phyloP scores from a whole-genome alignment of 2,113 vertebrate species.

The Caranx ignobilis region DNA sequence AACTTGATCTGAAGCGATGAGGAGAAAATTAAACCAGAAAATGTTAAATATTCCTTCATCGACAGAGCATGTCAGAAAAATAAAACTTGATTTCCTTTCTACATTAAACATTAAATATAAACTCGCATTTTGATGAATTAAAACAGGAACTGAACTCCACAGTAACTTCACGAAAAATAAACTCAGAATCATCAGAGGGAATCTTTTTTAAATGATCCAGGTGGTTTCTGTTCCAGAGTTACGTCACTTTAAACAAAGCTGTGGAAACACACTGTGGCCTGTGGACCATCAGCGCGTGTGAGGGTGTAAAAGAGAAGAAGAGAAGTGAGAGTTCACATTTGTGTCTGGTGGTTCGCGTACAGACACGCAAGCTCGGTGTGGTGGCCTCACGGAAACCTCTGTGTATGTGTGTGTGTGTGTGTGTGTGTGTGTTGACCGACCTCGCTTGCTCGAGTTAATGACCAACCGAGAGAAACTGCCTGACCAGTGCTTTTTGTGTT shows the following conservation, averaged over 20 bases:
- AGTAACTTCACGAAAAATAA: background rate
- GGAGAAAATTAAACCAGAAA: background rate
- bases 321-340: too few species aligned
- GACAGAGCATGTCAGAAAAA: too few species aligned
- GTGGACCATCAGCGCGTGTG: too few species aligned
- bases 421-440: background rate
- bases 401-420: background rate
- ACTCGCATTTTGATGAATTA: background rate
- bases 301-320: too few species aligned
- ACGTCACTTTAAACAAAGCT: too few species aligned
- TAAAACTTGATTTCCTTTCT: background rate
- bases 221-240: too few species aligned
- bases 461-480: conserved; percentile 52
- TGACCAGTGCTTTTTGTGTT: conserved; percentile 31
- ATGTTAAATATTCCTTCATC: background rate
- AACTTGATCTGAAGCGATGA: background rate
- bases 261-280: too few species aligned
- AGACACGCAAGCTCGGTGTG: background rate
- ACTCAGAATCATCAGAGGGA: background rate
- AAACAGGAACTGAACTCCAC: background rate
- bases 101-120: background rate
- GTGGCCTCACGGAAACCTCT: background rate
- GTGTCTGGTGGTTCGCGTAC: too few species aligned
- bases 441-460: conserved; percentile 61
- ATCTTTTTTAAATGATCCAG: too few species aligned